These are phyloP conservation scores for Trissolcus brochymenae DNA, from an alignment of 2,888 invertebrate genomes.

Conservation along the genomic window DNA sequence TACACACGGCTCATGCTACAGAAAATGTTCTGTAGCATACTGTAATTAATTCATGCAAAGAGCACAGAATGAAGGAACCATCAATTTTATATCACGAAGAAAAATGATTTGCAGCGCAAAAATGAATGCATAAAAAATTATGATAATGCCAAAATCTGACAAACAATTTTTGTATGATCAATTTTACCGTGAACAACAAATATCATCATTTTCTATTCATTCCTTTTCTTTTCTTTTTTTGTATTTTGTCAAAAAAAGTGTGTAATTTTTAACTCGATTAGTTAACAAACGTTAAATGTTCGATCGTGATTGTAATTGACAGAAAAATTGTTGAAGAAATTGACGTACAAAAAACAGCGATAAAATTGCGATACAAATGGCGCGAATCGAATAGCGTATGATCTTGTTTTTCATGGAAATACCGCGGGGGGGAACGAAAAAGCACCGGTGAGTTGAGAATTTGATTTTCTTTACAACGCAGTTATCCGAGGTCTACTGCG, in stretches of 20 bases:
- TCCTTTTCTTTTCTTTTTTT: not conserved
- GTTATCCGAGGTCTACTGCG: slow-evolving; percentile 3
- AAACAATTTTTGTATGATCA: too few species aligned
- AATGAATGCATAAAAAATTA: not conserved
- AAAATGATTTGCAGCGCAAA: not conserved
- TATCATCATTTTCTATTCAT: not conserved
- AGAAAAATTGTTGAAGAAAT: not conserved
- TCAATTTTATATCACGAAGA: not conserved
- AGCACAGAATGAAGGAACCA: not conserved
- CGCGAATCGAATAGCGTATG: not conserved
- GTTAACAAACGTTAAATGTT: not conserved
- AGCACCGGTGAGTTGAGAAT: slow-evolving; percentile 10
- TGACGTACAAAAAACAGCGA: not conserved
- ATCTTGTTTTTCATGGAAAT: slow-evolving; percentile 9
- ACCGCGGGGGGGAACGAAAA: slow-evolving; percentile 9
- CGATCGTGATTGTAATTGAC: not conserved
- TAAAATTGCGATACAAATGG: not conserved
- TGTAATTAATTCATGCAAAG: slow-evolving; percentile 10
- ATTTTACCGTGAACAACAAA: too few species aligned
- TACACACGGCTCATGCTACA: slow-evolving; percentile 3
- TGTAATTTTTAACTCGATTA: not conserved
- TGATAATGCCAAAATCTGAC: not conserved
- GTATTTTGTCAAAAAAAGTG: not conserved
- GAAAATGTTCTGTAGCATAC: not conserved
- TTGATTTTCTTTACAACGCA: slow-evolving; percentile 19